A percentile compares a stretch with the other conserved stretches of the same genome.
Conservation (phyloP, 2,113 vertebrate species). For the Thamnophis sirtalis region DNA sequence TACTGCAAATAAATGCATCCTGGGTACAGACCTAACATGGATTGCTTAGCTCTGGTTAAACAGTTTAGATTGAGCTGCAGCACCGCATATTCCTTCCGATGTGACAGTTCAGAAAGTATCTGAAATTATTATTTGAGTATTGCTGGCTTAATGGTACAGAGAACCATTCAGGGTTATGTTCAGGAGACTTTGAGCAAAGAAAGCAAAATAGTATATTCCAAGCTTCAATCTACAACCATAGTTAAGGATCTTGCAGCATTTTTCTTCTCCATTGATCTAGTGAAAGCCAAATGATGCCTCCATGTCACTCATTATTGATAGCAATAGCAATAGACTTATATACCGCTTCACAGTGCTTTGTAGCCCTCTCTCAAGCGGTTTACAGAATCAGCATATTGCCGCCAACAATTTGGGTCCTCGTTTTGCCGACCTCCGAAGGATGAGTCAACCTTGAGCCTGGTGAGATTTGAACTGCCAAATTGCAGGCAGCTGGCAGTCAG, state of each 20-base stretch:
- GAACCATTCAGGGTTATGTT: background rate
- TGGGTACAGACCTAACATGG: background rate
- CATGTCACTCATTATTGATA: no score
- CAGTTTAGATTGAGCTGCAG: background rate
- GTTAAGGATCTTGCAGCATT: background rate
- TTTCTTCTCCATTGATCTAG: background rate
- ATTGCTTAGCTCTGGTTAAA: background rate
- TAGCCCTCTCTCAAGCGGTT: no score
- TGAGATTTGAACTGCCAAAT: no score
- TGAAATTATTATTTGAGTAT: background rate
- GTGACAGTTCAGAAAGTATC: background rate
- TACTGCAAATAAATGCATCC: fast-evolving
- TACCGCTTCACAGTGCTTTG: no score
- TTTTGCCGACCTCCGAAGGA: no score
- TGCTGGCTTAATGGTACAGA: background rate
- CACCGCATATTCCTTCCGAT: background rate
- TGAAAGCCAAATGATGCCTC: background rate
- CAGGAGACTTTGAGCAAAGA: background rate
- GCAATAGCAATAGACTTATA: no score
- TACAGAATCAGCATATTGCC: no score
- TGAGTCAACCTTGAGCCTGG: no score
- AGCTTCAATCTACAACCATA: background rate
- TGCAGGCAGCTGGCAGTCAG: no score
- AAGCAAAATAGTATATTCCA: background rate
- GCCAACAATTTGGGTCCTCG: no score